These are phyloP conservation scores for Ameiurus melas DNA, from an alignment of 2,113 vertebrate genomes.

Conservation along the genomic window DNA sequence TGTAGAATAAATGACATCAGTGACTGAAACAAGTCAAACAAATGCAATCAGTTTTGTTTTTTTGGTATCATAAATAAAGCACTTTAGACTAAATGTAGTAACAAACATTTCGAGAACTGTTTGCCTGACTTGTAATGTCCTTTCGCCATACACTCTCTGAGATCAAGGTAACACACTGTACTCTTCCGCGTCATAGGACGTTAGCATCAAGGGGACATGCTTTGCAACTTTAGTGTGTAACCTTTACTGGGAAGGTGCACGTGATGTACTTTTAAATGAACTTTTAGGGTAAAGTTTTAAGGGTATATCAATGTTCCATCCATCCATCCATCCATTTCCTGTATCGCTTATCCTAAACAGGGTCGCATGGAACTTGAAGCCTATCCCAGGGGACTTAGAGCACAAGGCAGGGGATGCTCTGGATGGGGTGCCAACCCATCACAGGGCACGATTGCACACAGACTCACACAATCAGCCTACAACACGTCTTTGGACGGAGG, in stretches of 20 bases:
- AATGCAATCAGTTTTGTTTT: background rate
- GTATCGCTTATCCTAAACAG: too few relatives aligned
- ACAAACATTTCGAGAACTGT: background rate
- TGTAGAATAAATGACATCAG: background rate
- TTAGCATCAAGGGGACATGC: background rate
- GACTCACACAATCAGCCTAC: too few relatives aligned
- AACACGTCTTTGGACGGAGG: too few relatives aligned
- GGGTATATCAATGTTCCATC: background rate
- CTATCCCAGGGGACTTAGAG: too few relatives aligned
- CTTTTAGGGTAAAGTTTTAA: background rate
- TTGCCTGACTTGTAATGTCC: background rate
- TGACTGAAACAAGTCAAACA: background rate
- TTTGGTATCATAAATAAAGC: background rate
- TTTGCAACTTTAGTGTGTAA: background rate
- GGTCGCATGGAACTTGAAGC: too few relatives aligned
- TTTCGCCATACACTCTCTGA: background rate
- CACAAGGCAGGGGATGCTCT: too few relatives aligned
- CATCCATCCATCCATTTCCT: too few relatives aligned
- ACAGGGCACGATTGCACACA: too few relatives aligned
- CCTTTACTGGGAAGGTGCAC: background rate
- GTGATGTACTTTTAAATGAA: background rate
- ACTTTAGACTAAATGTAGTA: background rate
- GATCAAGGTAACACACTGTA: background rate
- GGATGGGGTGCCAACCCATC: too few relatives aligned
- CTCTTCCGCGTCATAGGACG: background rate